A percentile compares a stretch with the other conserved stretches of the same genome.
Evolutionary conservation across 2,113 vertebrate species (phyloP).

Genomic region (Muntiacus muntjak): DNA sequence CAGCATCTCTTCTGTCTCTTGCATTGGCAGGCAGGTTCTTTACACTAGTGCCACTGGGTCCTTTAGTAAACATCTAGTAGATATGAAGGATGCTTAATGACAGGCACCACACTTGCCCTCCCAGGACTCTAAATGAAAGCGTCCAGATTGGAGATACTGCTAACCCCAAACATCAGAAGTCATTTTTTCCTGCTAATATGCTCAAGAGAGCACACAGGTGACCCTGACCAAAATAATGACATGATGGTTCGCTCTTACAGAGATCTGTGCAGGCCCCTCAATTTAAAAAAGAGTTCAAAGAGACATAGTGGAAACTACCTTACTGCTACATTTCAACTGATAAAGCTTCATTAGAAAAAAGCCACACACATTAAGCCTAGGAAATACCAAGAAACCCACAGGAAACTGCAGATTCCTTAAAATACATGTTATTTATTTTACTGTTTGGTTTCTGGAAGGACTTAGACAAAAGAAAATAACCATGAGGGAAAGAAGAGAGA

Average conservation of each 20-base stretch:
- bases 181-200: neutral
- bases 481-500: neutral
- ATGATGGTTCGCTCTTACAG: neutral
- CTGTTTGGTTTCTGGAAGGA: neutral
- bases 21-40: neutral
- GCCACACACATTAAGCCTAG: neutral
- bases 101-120: too few relatives aligned
- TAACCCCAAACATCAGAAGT: neutral
- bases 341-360: neutral
- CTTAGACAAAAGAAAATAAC: neutral
- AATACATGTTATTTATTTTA: neutral
- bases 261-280: neutral
- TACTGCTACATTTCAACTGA: neutral
- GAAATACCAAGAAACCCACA: neutral
- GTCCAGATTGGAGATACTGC: neutral
- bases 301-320: neutral
- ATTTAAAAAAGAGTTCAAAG: neutral
- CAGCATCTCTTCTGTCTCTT: neutral
- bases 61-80: neutral
- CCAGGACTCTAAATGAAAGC: neutral
- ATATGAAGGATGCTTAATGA: neutral
- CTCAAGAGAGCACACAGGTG: neutral
- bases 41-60: accelerated
- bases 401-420: neutral
- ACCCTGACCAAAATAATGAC: neutral